Percentiles rank a stretch among this genome's conserved stretches.
Conservation (phyloP, 2,888 invertebrate species). For the Trissolcus japonicus region DNA sequence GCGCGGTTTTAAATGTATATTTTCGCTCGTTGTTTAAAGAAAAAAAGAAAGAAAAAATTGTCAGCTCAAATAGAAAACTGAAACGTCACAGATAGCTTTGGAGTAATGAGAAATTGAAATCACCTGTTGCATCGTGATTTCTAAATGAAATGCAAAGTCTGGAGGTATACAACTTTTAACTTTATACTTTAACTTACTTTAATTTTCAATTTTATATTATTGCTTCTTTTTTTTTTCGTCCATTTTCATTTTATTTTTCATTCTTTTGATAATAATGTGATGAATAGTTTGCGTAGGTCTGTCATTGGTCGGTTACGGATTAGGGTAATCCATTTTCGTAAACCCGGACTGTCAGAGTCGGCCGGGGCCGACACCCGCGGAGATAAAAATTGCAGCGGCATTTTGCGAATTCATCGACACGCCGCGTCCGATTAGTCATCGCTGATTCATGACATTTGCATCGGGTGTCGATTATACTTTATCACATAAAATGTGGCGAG, state of each 20-base stretch:
- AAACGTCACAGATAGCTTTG: too few relatives aligned
- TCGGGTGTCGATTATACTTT: slow-evolving; percentile 33
- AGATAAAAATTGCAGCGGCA: slow-evolving; percentile 24
- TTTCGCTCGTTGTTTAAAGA: slow-evolving; percentile 15
- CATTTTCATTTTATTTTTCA: background rate
- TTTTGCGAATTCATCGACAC: slow-evolving; percentile 43
- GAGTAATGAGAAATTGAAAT: too few relatives aligned
- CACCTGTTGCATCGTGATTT: too few relatives aligned
- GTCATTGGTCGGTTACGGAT: slow-evolving; percentile 26
- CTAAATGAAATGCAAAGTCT: too few relatives aligned
- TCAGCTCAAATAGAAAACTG: slow-evolving; percentile 2
- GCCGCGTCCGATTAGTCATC: slow-evolving; percentile 45
- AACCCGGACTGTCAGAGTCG: slow-evolving; percentile 25
- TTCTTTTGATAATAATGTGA: background rate
- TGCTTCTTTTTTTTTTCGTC: background rate
- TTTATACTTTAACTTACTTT: background rate
- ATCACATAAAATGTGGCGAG: slow-evolving; percentile 5
- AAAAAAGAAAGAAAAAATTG: slow-evolving; percentile 37
- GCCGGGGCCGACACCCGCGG: too few relatives aligned
- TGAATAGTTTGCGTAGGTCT: slow-evolving; percentile 29
- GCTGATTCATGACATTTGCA: slow-evolving; percentile 51
- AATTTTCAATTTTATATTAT: background rate
- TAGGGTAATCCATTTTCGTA: slow-evolving; percentile 41
- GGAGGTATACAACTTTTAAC: background rate
- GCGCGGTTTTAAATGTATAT: too few relatives aligned